These are phyloP conservation scores for Melanophora roralis DNA, from an alignment of 2,888 invertebrate species.

Conservation along the genomic window DNA sequence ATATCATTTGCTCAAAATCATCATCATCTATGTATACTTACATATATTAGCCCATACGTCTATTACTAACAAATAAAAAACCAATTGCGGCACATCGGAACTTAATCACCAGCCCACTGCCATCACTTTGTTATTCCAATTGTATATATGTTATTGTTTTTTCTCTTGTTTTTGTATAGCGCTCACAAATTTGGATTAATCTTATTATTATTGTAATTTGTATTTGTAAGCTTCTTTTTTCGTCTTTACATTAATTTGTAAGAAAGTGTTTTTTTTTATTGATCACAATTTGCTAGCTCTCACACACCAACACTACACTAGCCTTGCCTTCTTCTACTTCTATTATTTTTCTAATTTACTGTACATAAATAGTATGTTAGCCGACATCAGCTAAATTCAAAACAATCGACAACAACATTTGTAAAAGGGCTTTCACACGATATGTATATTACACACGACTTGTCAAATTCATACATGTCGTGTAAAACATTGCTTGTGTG, in stretches of 20 bases:
- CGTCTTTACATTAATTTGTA: slow-evolving; percentile 32
- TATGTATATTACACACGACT: too few relatives aligned
- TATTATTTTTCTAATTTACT: not conserved
- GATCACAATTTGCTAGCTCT: slow-evolving; percentile 10
- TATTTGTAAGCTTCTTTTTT: slow-evolving; percentile 12
- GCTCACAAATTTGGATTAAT: slow-evolving; percentile 54
- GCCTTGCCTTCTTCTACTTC: not conserved
- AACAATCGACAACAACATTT: not conserved
- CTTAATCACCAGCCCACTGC: not conserved
- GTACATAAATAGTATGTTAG: not conserved
- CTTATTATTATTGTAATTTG: slow-evolving; percentile 9
- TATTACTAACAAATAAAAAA: slow-evolving; percentile 8
- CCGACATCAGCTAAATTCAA: slow-evolving; percentile 6
- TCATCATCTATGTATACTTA: slow-evolving; percentile 17
- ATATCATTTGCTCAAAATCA: slow-evolving; percentile 33
- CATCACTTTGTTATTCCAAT: slow-evolving; percentile 20
- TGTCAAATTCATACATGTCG: too few relatives aligned
- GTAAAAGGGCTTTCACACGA: not conserved
- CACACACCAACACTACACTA: not conserved
- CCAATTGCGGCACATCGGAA: slow-evolving; percentile 32
- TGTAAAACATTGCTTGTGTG: too few relatives aligned
- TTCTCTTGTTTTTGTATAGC: slow-evolving; percentile 57
- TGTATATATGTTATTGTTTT: slow-evolving; percentile 32
- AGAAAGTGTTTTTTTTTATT: slow-evolving; percentile 29
- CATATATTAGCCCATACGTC: slow-evolving; percentile 20